Evolutionary conservation across 2,888 invertebrate genomes (phyloP), one percentile per base, ranked within the genome.

Genomic region (Lepetodrilus schrolli): DNA sequence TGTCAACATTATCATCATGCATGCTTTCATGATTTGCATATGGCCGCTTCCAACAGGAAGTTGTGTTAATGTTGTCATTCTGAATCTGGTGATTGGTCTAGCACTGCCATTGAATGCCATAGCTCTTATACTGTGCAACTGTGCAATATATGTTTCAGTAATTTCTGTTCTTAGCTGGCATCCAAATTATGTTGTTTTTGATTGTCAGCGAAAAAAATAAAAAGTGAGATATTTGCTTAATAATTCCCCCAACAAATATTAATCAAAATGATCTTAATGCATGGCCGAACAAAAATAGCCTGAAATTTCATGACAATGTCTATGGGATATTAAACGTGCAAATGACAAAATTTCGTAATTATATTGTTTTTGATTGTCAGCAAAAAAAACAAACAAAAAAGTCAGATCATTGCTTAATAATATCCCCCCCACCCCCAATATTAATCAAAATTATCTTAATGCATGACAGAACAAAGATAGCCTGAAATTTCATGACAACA

Each of bases 111-210:
- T 4, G 30, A 21, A 30, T 58, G 58, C 21, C 17, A n/a, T 58
- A 58, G 58, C 34, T 58, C 1, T n/a, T n/a, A n/a, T n/a, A n/a
- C 26, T 58, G 26, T 13, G 17, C 13, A 5, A 30, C 17, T 58
- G 58, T 58, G 58, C 58, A 30, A 34, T 58, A 30, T 43, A n/a
- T n/a, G n/a, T 58, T 58, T 50, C 30, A 58, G 36, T 26, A 38
- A 66, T 66, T 37, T 66, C 17, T 38, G 38, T 66, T 66, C 38
- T 66, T 66, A 66, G 66, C 38, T 3, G 37, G n/a, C 23, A 50
- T 66, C 37, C 8, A 37, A 23, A 66, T 38, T 21, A 38, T 37
- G 20, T 13, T 66, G 66, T 66, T 66, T 20, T 38, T 66, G 26
- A 21, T 13, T 43, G 43, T 17, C 17, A 43, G 43, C 43, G 43